A percentile compares a stretch with the other conserved stretches of the same genome.
These are phyloP conservation scores for Mycteria americana DNA, from an alignment of 2,797 vertebrate species.

Conservation along the genomic window DNA sequence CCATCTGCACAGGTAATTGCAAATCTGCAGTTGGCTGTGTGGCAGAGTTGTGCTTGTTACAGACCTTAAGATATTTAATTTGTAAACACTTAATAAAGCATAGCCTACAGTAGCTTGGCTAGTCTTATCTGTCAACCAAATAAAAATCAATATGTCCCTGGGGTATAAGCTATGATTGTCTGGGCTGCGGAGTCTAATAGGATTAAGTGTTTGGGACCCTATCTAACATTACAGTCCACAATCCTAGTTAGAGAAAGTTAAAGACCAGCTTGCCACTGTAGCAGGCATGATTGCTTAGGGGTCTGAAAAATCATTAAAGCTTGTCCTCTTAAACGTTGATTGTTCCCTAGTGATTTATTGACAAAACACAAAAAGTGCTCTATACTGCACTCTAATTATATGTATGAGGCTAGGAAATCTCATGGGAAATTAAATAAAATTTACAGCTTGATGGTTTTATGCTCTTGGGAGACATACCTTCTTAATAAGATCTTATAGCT, in stretches of 20 bases:
- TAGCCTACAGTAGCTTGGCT: constrained; percentile 72
- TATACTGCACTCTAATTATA: constrained; percentile 97
- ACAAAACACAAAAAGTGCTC: constrained; percentile 92
- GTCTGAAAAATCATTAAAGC: constrained; percentile 92
- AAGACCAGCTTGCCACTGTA: constrained; percentile 88
- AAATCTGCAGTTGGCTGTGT: constrained; percentile 10
- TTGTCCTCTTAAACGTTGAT: constrained; percentile 95
- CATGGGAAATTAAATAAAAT: constrained; percentile 98
- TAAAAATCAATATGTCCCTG: constrained; percentile 77
- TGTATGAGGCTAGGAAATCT: constrained; percentile 93
- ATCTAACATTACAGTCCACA: constrained; percentile 77
- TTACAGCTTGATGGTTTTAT: constrained; percentile 92
- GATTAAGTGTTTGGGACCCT: constrained; percentile 78
- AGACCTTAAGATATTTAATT: constrained; percentile 77
- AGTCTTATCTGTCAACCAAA: constrained; percentile 73
- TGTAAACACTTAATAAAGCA: constrained; percentile 82
- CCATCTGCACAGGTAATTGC: constrained; percentile 64
- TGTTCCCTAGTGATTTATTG: constrained; percentile 95
- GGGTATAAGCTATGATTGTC: constrained; percentile 75
- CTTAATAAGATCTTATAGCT: constrained; percentile 96
- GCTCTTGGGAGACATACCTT: constrained; percentile 92
- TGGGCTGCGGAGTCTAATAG: constrained; percentile 76
- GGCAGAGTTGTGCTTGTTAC: constrained; percentile 43
- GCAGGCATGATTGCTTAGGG: constrained; percentile 82
- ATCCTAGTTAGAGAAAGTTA: constrained; percentile 91